Evolutionary conservation across 2,888 invertebrate species (phyloP).

Genomic region (Rhagonycha fulva): DNA sequence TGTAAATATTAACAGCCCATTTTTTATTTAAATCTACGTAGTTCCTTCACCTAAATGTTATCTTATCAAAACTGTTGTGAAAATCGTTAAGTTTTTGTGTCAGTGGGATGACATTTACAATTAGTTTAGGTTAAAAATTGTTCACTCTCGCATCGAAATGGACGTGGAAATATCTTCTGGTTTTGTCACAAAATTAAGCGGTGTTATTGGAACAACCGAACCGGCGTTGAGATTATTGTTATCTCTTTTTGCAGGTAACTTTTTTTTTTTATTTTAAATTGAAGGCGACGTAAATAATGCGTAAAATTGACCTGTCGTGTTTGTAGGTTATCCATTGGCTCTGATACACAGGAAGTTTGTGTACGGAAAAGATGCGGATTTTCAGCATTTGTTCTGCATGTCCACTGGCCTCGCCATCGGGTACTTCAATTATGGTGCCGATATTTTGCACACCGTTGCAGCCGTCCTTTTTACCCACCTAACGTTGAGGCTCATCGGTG

Average conservation of each 20-base stretch:
- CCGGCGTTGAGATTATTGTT: conserved; percentile 49
- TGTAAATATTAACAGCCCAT: neutral
- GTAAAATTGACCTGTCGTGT: conserved; percentile 10
- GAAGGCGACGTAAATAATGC: no score
- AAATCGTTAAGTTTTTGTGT: neutral
- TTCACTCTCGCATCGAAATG: neutral
- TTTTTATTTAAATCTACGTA: neutral
- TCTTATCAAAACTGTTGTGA: neutral
- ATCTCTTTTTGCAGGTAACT: conserved; percentile 51
- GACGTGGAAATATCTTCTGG: neutral
- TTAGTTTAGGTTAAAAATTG: neutral
- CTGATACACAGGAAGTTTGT: conserved; percentile 65
- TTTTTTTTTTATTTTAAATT: conserved; percentile 2
- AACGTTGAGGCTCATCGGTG: conserved; percentile 66
- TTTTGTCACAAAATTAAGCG: neutral
- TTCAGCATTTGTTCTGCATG: conserved; percentile 78
- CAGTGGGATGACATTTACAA: neutral
- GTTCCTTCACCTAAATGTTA: neutral
- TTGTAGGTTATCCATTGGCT: conserved; percentile 76
- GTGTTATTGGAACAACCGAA: conserved; percentile 44
- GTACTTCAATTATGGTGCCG: conserved; percentile 82
- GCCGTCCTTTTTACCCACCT: conserved; percentile 75
- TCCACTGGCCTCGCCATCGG: conserved; percentile 74
- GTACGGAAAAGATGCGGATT: conserved; percentile 58
- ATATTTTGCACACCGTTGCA: conserved; percentile 75